A percentile compares a stretch with the other conserved stretches of the same genome.
Evolutionary conservation across 1,140 invertebrate genomes (phyloP).

Genomic region (Bombus cullumanus): DNA sequence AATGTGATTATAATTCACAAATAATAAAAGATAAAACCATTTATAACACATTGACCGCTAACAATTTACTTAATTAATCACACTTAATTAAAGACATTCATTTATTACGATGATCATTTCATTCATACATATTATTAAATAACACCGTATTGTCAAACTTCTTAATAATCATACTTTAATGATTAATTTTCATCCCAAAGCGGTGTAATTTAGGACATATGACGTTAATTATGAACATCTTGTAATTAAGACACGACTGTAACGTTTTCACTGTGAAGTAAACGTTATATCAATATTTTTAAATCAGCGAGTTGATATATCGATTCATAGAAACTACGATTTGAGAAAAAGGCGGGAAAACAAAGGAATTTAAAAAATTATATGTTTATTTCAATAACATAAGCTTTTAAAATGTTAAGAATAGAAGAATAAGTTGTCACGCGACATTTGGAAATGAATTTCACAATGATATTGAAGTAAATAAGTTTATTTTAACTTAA

Average conservation of each 20-base stretch:
- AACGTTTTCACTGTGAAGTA: not conserved
- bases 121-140: not conserved
- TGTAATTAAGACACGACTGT: not conserved
- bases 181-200: not conserved
- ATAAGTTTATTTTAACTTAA: constrained; percentile 52
- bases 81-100: not conserved
- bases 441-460: not conserved
- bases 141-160: not conserved
- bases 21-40: not conserved
- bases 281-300: not conserved
- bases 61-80: not conserved
- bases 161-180: not conserved
- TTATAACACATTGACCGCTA: not conserved
- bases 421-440: not conserved
- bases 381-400: not conserved
- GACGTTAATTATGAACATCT: too few species aligned
- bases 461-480: constrained; percentile 33
- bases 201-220: too few species aligned
- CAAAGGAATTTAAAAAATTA: not conserved
- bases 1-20: not conserved
- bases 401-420: not conserved
- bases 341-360: not conserved
- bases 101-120: not conserved
- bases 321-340: not conserved
- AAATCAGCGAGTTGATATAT: not conserved